These are phyloP conservation scores for Neuroterus valhalla DNA, from an alignment of 1,140 invertebrate species.

Conservation along the genomic window DNA sequence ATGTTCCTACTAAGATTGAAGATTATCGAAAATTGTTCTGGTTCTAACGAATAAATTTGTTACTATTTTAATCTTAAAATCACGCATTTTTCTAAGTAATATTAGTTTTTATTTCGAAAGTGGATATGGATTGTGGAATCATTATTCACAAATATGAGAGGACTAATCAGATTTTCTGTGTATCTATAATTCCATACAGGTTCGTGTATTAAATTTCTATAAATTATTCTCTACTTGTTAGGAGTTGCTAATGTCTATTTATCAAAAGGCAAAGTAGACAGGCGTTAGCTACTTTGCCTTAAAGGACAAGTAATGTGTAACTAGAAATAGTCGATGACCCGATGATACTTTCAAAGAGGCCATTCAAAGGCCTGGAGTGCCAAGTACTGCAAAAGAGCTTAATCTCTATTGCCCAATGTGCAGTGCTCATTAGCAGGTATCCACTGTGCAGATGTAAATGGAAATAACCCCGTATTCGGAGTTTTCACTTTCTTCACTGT, in stretches of 20 bases:
- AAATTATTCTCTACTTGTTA: too few relatives aligned
- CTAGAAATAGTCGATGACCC: slow-evolving; percentile 14
- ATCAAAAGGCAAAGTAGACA: slow-evolving; percentile 1
- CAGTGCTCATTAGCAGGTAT: slow-evolving; percentile 28
- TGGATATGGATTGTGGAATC: too few relatives aligned
- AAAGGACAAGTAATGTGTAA: slow-evolving; percentile 2
- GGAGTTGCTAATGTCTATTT: neutral
- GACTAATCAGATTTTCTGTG: too few relatives aligned
- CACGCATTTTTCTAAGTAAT: too few relatives aligned
- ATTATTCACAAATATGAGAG: too few relatives aligned
- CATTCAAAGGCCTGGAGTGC: slow-evolving; percentile 13
- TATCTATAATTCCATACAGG: too few relatives aligned
- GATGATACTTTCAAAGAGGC: slow-evolving; percentile 23
- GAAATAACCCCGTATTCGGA: slow-evolving; percentile 16
- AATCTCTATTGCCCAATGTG: slow-evolving; percentile 30
- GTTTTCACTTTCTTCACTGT: slow-evolving; percentile 27
- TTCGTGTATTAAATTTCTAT: too few relatives aligned
- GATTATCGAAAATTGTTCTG: too few relatives aligned
- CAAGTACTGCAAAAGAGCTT: neutral
- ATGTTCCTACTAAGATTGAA: too few relatives aligned
- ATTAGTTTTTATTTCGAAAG: too few relatives aligned
- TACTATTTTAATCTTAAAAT: too few relatives aligned
- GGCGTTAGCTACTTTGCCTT: neutral
- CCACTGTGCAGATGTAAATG: slow-evolving; percentile 27
- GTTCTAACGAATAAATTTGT: too few relatives aligned